Evolutionary conservation across 2,113 vertebrate species (phyloP).

Genomic region (Gobius niger): DNA sequence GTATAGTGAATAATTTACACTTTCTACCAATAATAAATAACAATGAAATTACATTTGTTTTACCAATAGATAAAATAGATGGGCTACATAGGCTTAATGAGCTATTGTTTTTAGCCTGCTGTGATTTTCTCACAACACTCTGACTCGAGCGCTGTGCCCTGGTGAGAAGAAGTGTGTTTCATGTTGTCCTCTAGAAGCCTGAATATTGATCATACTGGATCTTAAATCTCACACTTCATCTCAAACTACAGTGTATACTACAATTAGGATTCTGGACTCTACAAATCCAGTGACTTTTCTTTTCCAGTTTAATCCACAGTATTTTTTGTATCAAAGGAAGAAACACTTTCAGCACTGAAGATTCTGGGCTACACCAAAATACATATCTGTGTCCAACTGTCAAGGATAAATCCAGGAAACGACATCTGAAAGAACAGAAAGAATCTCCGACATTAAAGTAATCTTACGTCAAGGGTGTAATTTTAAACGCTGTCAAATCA

Average conservation of each 20-base stretch:
- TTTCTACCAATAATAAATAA: too few relatives aligned
- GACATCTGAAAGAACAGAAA: conserved; percentile 1
- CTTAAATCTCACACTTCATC: too few relatives aligned
- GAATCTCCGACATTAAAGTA: conserved; percentile 4
- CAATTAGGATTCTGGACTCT: too few relatives aligned
- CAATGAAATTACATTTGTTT: too few relatives aligned
- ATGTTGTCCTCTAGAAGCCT: not conserved
- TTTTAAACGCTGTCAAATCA: conserved; percentile 7
- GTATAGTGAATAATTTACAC: too few relatives aligned
- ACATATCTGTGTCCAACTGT: not conserved
- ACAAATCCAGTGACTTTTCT: too few relatives aligned
- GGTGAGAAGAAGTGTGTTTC: not conserved
- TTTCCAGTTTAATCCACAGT: too few relatives aligned
- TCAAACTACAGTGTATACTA: too few relatives aligned
- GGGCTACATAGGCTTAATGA: not conserved
- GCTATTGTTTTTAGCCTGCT: not conserved
- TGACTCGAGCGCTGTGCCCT: not conserved
- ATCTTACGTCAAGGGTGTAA: not conserved
- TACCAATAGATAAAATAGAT: too few relatives aligned
- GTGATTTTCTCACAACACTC: not conserved
- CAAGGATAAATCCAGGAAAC: conserved; percentile 1
- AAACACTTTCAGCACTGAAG: not conserved
- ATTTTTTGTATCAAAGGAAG: not conserved
- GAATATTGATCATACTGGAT: too few relatives aligned
- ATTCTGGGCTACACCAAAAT: not conserved